Base-by-base conservation (phyloP, 2,888 invertebrate species). In the Ganaspis brasiliensis region DNA sequence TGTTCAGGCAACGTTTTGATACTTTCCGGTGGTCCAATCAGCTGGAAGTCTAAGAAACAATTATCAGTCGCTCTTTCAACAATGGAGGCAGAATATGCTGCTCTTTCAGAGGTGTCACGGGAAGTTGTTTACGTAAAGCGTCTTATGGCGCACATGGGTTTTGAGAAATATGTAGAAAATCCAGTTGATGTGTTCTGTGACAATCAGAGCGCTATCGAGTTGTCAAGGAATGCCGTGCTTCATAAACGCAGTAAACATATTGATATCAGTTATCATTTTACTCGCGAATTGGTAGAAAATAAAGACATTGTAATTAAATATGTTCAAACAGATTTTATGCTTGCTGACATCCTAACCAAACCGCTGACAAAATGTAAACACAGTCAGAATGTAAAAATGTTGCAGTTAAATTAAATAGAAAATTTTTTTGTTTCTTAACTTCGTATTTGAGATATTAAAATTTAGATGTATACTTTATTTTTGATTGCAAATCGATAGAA, bases 11-110 rank as follows among this genome's bases (percentile, higher is more conserved):
- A 78, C 24, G 57, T 78, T 10, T 8, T 79, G 14, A 75, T 71
- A 0, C 35, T 82, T n/a, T 26, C 82, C 0, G 63, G 31, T 2
- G 56, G 77, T 3, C 75, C 78, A 26, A 75, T 81, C 37, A 77
- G 75, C 26, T 81, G 79, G 77, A 75, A 77, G 72, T 74, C 71
- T 0, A 76, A 24, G 24, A 81, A 75, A n/a, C 81, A 81, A 67
- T 31, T 55, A 0, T 75, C 76, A 0, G 78, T 75, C 5, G 72
- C 75, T 2, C 59, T 75, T 4, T 76, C 70, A 1, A 76, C 67
- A 1, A 76, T 76, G 74, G 75, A 78, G 56, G 72, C 72, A 0
- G 75, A 78, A 56, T 82, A 81, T 40, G 73, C 59, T 0, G 76
- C 80, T 0, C 73, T 82, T 0, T 71, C 77, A 0, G 80, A 81